Base-by-base conservation (phyloP, 2,888 invertebrate species). In the Tachina fera region DNA sequence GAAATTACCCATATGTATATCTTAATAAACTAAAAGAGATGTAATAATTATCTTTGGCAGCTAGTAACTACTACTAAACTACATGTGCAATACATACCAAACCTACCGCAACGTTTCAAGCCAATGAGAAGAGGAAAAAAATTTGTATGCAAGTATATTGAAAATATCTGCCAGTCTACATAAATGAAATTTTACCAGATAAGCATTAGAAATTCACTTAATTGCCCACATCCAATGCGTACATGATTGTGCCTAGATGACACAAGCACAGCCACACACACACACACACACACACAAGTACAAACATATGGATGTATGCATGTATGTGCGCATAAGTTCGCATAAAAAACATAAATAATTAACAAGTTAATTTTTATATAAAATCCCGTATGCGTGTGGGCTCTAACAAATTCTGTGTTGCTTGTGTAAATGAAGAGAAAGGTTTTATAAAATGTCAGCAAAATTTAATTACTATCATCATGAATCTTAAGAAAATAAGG, bases 191-290 rank as follows among this genome's bases (percentile, higher is more conserved):
- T 72, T 79, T 83, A 76, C 58, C 14, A 53, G 65, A 71, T 85
- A 71, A 85, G 74, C 84, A 87, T 88, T 88, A 88, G 88, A 88
- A 87, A 88, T 87, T 87, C 84, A 71, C 60, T 87, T 86, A 86
- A 80, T 83, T 86, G 67, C 65, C 65, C 19, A 63, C 39, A 67
- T 70, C 61, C 31, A 43, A 47, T 47, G 60, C 41, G 5, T 10
- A 41, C n/a, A 9, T 71, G 39, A 13, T 43, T 63, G 60, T 63
- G 41, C 16, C 41, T 49, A 51, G 61, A 63, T 41, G 49, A 19
- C n/a, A 39, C 39, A 10, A 19, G 1, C 16, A 74, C 9, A 72
- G 16, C 2, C 11, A 56, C 9, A n/a, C 60, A n/a, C 22, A 61
- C 60, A 49, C 39, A 58, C 0, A 31, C n/a, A 16, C 13, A 10